These are phyloP conservation scores for Sphaerodactylus townsendi DNA, from an alignment of 2,113 vertebrate species.

Conservation along the genomic window DNA sequence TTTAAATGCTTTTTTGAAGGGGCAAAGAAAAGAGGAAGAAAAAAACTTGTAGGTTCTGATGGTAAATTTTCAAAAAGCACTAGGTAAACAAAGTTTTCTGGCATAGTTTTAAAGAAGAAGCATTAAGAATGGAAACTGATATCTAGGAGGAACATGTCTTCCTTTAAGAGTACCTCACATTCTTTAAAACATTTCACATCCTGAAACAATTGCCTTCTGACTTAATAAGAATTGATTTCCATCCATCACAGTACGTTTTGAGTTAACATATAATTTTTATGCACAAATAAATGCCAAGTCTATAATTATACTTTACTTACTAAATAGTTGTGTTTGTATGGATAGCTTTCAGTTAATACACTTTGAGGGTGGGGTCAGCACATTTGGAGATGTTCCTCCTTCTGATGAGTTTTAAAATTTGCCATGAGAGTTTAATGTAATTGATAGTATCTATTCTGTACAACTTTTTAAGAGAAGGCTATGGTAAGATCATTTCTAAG, in stretches of 20 bases:
- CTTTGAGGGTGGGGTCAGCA: too few species aligned
- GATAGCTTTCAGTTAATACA: too few species aligned
- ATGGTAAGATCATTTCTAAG: too few species aligned
- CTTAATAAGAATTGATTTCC: background rate
- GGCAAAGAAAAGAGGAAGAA: background rate
- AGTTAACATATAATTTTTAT: background rate
- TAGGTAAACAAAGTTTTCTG: background rate
- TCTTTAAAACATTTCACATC: background rate
- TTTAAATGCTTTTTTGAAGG: background rate
- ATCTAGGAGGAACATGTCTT: background rate
- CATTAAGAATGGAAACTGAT: background rate
- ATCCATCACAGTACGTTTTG: background rate
- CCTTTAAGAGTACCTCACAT: background rate
- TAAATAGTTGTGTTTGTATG: background rate
- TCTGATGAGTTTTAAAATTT: too few species aligned
- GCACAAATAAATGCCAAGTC: slow-evolving; percentile 14
- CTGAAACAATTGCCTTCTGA: background rate
- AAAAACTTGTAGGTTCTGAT: background rate
- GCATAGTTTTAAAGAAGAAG: background rate
- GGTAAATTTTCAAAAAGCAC: background rate
- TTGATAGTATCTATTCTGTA: too few species aligned
- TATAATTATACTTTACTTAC: slow-evolving; percentile 11
- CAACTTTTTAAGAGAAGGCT: too few species aligned
- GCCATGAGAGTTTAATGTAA: too few species aligned
- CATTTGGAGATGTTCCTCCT: too few species aligned